phyloP scores from a whole-genome alignment of 2,113 vertebrate species.

The Rynchops niger region DNA sequence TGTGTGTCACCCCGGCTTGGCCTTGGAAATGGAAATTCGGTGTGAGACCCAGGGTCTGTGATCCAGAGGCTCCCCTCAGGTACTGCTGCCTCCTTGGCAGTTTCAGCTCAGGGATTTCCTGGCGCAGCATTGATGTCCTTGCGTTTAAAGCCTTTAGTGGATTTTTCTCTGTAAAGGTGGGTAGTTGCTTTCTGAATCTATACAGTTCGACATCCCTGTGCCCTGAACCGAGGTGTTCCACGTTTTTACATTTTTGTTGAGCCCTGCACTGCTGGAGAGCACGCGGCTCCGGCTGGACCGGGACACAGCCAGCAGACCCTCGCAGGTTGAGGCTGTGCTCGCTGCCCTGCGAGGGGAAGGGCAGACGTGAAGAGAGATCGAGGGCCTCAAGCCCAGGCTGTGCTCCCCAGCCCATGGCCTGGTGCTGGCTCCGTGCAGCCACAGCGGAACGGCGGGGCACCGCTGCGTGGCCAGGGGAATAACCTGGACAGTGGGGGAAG shows the following conservation, averaged over 20 bases:
- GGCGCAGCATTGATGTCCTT: not conserved
- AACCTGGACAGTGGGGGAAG: not conserved
- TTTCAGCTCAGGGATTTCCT: not conserved
- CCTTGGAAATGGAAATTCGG: not conserved
- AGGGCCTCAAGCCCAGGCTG: not conserved
- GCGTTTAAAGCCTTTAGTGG: not conserved
- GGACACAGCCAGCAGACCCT: not conserved
- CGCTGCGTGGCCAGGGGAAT: not conserved
- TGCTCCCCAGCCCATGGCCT: not conserved
- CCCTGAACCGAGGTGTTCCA: not conserved
- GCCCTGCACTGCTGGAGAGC: not conserved
- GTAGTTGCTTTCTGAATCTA: not conserved
- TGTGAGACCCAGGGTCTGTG: not conserved
- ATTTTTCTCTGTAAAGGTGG: not conserved
- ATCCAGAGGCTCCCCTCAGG: not conserved
- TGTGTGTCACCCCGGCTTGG: not conserved
- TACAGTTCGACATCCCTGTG: not conserved
- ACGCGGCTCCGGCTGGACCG: not conserved
- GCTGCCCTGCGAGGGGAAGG: not conserved
- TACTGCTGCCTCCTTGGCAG: not conserved
- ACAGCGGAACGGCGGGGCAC: not conserved
- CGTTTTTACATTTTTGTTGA: not conserved
- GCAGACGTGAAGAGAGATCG: rapidly evolving
- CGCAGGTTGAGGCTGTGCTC: too few species aligned
- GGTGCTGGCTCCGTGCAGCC: not conserved